Percentiles rank a stretch among this genome's conserved stretches.
phyloP scores from a whole-genome alignment of 2,797 vertebrate species.

The Aphelocoma californica region DNA sequence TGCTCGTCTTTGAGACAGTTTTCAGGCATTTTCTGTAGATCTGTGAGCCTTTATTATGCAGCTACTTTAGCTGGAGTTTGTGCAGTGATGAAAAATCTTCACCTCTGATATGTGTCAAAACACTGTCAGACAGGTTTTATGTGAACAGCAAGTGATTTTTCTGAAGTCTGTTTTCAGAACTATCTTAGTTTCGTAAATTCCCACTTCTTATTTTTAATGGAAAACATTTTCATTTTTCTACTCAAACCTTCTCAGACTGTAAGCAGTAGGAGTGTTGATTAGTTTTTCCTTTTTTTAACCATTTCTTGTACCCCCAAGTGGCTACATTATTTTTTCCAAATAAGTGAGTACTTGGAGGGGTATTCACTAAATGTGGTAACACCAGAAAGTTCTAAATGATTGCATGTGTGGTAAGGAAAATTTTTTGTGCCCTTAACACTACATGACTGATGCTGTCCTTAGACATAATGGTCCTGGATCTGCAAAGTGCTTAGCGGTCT shows the following conservation, averaged over 20 bases:
- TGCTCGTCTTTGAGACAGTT: neutral
- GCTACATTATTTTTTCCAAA: neutral
- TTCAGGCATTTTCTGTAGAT: slow-evolving; percentile 31
- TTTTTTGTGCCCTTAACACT: neutral
- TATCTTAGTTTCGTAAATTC: slow-evolving; percentile 29
- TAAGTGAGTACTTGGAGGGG: neutral
- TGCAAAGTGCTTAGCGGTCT: neutral
- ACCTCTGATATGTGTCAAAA: slow-evolving; percentile 61
- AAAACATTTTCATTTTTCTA: slow-evolving; percentile 16
- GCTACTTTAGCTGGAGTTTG: slow-evolving; percentile 12
- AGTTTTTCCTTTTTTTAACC: neutral
- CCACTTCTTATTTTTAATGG: slow-evolving; percentile 16
- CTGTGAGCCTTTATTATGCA: slow-evolving; percentile 21
- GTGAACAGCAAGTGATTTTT: slow-evolving; percentile 45
- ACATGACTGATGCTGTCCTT: neutral
- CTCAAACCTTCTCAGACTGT: neutral
- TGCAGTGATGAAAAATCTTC: slow-evolving; percentile 38
- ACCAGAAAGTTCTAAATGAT: neutral
- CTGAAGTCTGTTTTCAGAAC: slow-evolving; percentile 41
- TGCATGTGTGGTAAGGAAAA: neutral
- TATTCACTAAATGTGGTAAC: neutral
- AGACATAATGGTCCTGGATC: neutral
- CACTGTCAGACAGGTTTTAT: slow-evolving; percentile 52
- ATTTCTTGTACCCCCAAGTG: neutral
- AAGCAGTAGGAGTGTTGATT: neutral